Evolutionary conservation across 1,140 invertebrate species (phyloP).

Genomic region (Euwallacea fornicatus): DNA sequence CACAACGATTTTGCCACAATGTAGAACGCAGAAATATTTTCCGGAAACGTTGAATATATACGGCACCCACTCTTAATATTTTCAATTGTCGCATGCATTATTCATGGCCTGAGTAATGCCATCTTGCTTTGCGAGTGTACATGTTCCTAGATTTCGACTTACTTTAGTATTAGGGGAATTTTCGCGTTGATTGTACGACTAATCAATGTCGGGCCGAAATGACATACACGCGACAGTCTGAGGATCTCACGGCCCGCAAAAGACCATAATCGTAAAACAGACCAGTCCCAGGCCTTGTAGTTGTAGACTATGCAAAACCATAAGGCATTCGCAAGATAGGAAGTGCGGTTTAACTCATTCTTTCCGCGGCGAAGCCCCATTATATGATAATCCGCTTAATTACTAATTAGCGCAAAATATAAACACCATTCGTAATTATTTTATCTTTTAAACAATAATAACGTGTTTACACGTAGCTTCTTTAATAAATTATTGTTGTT

Average conservation of each 20-base stretch:
- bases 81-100: constrained; percentile 47
- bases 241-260: too few species aligned
- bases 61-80: constrained; percentile 46
- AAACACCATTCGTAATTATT: constrained; percentile 3
- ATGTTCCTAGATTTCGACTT: too few species aligned
- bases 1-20: too few species aligned
- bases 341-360: constrained; percentile 1
- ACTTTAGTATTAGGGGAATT: too few species aligned
- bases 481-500: constrained; percentile 5
- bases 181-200: too few species aligned
- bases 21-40: constrained; percentile 37
- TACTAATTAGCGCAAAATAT: constrained; percentile 2
- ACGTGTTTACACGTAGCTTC: neutral
- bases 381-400: neutral
- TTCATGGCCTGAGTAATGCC: constrained; percentile 33
- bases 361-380: neutral
- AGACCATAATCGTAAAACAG: too few species aligned
- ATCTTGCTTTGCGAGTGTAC: constrained; percentile 9
- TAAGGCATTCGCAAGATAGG: neutral
- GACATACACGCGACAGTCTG: too few species aligned
- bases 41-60: constrained; percentile 43
- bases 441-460: constrained; percentile 2
- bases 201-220: too few species aligned
- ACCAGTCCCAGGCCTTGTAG: too few species aligned
- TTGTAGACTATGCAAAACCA: too few species aligned